Percentiles rank a stretch among this genome's conserved stretches.
phyloP scores from a whole-genome alignment of 2,888 invertebrate species.

The Boloria euphrosyne region DNA sequence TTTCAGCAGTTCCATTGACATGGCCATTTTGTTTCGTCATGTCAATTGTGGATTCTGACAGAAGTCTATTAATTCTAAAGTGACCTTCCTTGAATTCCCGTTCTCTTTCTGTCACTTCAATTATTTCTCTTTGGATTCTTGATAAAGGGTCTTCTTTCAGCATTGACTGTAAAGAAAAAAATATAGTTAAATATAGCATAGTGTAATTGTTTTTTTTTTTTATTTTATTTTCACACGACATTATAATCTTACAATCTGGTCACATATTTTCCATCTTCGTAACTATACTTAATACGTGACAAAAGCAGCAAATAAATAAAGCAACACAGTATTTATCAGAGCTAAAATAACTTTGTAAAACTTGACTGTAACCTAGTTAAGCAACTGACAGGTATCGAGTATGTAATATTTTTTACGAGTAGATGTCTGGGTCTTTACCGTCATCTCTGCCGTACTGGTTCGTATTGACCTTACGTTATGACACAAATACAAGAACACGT shows the following conservation, averaged over 20 bases:
- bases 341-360: slow-evolving; percentile 22
- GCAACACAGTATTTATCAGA: slow-evolving; percentile 23
- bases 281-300: slow-evolving; percentile 2
- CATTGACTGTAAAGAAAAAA: slow-evolving; percentile 69
- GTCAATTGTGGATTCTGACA: slow-evolving; percentile 76
- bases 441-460: slow-evolving; percentile 37
- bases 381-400: slow-evolving; percentile 19
- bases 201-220: neutral
- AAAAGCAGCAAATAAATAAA: slow-evolving; percentile 10
- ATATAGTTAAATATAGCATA: neutral
- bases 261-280: neutral
- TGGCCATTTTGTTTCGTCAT: slow-evolving; percentile 75
- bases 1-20: slow-evolving; percentile 63
- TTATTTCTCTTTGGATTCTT: slow-evolving; percentile 94
- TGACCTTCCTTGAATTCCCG: slow-evolving; percentile 87
- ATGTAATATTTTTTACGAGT: slow-evolving; percentile 26
- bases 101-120: slow-evolving; percentile 92
- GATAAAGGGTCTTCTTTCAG: slow-evolving; percentile 87
- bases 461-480: slow-evolving; percentile 43
- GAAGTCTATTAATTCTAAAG: slow-evolving; percentile 70
- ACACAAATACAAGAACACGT: slow-evolving; percentile 41
- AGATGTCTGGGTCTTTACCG: slow-evolving; percentile 29
- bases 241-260: neutral
- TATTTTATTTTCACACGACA: neutral
- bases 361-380: slow-evolving; percentile 26